Evolutionary conservation across 2,888 invertebrate species (phyloP).

Genomic region (Rhyacophila evoluta): DNA sequence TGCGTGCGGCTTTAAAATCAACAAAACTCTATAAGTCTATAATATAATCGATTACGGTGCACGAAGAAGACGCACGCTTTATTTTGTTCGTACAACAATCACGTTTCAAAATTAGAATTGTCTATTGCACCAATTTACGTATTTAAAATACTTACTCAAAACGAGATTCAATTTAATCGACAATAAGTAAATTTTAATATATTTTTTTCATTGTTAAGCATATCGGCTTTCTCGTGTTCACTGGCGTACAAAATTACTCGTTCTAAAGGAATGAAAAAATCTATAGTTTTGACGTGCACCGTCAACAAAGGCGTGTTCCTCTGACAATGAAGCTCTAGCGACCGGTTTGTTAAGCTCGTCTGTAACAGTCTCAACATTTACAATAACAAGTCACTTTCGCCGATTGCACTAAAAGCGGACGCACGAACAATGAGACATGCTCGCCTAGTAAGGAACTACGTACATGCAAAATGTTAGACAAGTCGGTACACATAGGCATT

Average conservation of each 20-base stretch:
- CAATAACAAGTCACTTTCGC: neutral
- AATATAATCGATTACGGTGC: neutral
- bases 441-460: neutral
- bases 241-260: neutral
- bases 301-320: neutral
- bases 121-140: too few species aligned
- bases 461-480: too few species aligned
- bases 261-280: neutral
- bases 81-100: neutral
- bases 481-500: neutral
- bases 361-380: neutral
- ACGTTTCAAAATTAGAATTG: neutral
- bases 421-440: neutral
- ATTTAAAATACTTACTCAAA: too few species aligned
- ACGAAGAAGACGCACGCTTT: neutral
- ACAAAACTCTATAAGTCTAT: neutral
- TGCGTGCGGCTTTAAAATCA: neutral
- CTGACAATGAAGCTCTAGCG: neutral
- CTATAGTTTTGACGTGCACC: neutral
- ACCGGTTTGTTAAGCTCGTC: neutral
- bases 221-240: neutral
- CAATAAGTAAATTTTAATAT: too few species aligned
- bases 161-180: too few species aligned
- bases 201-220: slow-evolving; percentile 28
- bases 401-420: neutral